These are phyloP conservation scores for Ctenosaura bakeri DNA, from an alignment of 2,797 vertebrate genomes.

Conservation along the genomic window DNA sequence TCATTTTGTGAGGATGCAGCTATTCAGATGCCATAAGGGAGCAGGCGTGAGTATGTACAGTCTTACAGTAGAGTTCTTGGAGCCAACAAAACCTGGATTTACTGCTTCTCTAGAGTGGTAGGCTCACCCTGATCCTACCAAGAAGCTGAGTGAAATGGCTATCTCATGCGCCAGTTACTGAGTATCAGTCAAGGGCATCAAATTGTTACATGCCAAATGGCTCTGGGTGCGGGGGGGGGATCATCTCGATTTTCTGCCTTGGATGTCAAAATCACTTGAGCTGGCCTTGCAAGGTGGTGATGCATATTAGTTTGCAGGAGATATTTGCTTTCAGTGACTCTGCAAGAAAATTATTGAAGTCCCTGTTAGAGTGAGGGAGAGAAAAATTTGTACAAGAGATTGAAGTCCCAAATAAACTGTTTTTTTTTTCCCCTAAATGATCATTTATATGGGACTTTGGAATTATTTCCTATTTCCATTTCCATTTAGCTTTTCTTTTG, in stretches of 20 bases:
- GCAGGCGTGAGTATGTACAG: background rate
- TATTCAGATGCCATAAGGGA: background rate
- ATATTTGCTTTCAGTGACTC: background rate
- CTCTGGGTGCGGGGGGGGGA: no score
- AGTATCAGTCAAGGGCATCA: background rate
- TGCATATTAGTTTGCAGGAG: slow-evolving; percentile 1
- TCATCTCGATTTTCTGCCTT: background rate
- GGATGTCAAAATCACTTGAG: background rate
- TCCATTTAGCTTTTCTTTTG: background rate
- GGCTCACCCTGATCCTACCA: background rate
- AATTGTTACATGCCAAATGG: background rate
- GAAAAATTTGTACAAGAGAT: background rate
- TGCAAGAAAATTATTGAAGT: background rate
- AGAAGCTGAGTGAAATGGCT: background rate
- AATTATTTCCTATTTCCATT: slow-evolving; percentile 11
- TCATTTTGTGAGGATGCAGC: background rate
- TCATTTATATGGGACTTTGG: background rate
- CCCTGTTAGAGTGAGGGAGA: background rate
- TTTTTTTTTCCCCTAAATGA: background rate
- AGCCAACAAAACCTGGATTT: background rate
- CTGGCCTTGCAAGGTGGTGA: background rate
- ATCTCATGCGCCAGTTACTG: background rate
- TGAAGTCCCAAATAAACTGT: background rate
- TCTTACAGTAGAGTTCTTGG: background rate
- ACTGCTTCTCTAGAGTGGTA: background rate